phyloP scores from a whole-genome alignment of 2,113 vertebrate genomes.

The Dendropsophus ebraccatus region DNA sequence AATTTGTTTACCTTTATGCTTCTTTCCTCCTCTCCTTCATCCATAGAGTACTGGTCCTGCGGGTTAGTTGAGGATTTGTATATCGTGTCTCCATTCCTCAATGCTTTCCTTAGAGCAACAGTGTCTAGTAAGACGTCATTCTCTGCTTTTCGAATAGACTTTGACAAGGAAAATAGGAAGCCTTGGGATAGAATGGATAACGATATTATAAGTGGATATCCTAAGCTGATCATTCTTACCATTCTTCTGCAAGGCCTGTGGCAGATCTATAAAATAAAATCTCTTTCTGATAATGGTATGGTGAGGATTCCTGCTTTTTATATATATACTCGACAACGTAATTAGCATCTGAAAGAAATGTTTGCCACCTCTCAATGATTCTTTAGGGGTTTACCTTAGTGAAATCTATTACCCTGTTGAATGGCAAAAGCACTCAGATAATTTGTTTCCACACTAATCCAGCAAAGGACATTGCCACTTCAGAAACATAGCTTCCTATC shows the following conservation, averaged over 20 bases:
- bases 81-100: constrained; percentile 68
- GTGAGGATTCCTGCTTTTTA: constrained; percentile 47
- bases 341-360: neutral
- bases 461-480: neutral
- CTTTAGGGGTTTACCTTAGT: constrained; percentile 44
- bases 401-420: constrained; percentile 68
- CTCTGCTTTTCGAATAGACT: constrained; percentile 73
- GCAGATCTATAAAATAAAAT: constrained; percentile 29
- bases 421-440: constrained; percentile 52
- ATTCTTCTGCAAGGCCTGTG: constrained; percentile 62
- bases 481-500: neutral
- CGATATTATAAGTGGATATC: constrained; percentile 73
- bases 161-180: constrained; percentile 72
- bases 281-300: constrained; percentile 1
- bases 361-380: constrained; percentile 65
- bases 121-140: constrained; percentile 69
- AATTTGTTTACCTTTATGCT: constrained; percentile 69
- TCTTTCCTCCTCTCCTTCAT: constrained; percentile 73
- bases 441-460: constrained; percentile 5
- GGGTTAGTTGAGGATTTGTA: constrained; percentile 63
- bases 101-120: constrained; percentile 69
- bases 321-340: constrained; percentile 71
- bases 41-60: constrained; percentile 69
- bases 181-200: constrained; percentile 83
- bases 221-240: constrained; percentile 72